Evolutionary conservation across 1,140 invertebrate species (phyloP), one percentile per base, ranked within the genome.

Genomic region (Steinernema khuongi): DNA sequence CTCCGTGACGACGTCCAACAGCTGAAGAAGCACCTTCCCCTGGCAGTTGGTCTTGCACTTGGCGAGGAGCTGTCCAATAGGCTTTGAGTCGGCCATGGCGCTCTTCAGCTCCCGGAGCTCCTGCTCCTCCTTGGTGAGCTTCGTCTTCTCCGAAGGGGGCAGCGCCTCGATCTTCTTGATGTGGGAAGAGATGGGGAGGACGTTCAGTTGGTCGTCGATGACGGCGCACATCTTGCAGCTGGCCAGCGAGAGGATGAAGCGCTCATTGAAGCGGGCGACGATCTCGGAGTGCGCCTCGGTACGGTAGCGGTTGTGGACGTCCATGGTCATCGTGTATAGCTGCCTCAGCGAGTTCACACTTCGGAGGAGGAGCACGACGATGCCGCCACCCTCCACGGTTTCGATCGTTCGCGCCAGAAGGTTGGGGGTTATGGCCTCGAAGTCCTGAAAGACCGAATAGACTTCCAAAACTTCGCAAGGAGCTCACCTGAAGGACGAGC

Each of bases 351-450:
- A 98, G 66, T 89, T 89, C 75, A 99, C 88, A 30, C 90, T 90
- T 83, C 92, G 90, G 0, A 99, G 87, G 1, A 92, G 84, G 7
- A 99, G 86, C 33, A 98, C 90, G 73, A 99, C 91, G 0, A 98
- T 81, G 26, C 97, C 97, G 74, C 97, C 96, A 71, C 97, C 96
- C 89, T 98, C 94, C 0, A 99, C 93, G 0, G 97, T 99, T 89
- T 99, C 97, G 79, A 99, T 90, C 2, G 96, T 98, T 77, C 96
- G 88, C 0, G 97, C 97, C 82, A 99, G 88, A 50, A 98, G 88
- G 87, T 99, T 99, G 2, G 97, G 97, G n/a, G 96, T 99, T 0
- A 99, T 81, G 1, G 96, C 96, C 89, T 99, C 96, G 89, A 99
- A 99, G 88, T 99, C 96, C 91, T 94, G 87, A 87, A 73, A 84